Evolutionary conservation across 2,113 vertebrate species (phyloP).

Genomic region (Notothenia coriiceps): DNA sequence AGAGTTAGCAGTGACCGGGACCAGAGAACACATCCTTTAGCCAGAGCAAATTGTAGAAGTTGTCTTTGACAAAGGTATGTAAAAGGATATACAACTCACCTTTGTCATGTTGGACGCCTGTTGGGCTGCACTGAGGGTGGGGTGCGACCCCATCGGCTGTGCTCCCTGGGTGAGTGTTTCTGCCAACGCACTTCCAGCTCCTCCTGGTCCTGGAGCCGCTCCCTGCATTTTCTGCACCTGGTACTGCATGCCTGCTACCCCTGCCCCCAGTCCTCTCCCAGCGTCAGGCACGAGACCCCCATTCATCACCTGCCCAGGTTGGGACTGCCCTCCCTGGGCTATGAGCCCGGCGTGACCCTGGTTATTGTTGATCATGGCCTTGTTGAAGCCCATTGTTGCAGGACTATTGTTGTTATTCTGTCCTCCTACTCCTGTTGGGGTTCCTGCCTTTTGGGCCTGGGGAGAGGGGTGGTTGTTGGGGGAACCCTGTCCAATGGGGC

Average conservation of each 20-base stretch:
- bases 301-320: slow-evolving; percentile 95
- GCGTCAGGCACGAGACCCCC: slow-evolving; percentile 92
- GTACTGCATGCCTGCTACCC: slow-evolving; percentile 89
- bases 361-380: slow-evolving; percentile 92
- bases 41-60: background rate
- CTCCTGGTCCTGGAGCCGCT: slow-evolving; percentile 69
- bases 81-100: slow-evolving; percentile 82
- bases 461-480: slow-evolving; percentile 90
- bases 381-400: slow-evolving; percentile 93
- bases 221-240: slow-evolving; percentile 86
- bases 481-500: slow-evolving; percentile 91
- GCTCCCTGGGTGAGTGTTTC: slow-evolving; percentile 95
- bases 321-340: slow-evolving; percentile 88
- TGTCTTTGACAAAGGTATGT: too few species aligned
- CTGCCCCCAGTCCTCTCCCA: slow-evolving; percentile 91
- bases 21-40: background rate
- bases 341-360: slow-evolving; percentile 89
- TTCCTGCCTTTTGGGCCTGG: slow-evolving; percentile 93
- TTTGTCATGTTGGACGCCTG: slow-evolving; percentile 93
- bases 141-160: slow-evolving; percentile 90
- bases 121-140: slow-evolving; percentile 86
- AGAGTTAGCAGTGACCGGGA: background rate
- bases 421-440: slow-evolving; percentile 87
- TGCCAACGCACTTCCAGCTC: slow-evolving; percentile 90
- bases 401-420: slow-evolving; percentile 80